A percentile compares a stretch with the other conserved stretches of the same genome.
phyloP scores from a whole-genome alignment of 2,888 invertebrate genomes.

The Pheosia tremula region DNA sequence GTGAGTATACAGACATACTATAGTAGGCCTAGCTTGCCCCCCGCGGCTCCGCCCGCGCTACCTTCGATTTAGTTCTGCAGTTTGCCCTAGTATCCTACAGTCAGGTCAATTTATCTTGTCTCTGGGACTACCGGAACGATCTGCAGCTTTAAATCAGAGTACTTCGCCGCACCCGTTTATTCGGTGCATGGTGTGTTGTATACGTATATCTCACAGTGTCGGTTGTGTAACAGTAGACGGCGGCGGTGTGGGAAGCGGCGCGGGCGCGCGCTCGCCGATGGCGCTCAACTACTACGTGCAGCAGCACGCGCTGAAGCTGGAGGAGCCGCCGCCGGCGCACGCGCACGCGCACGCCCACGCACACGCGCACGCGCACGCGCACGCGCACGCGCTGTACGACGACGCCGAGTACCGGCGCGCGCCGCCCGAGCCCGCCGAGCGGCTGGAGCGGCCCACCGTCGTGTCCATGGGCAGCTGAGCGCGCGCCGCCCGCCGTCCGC shows the following conservation, averaged over 20 bases:
- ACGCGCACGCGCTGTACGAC: conserved; percentile 42
- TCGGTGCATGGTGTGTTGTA: neutral
- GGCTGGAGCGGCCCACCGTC: conserved; percentile 79
- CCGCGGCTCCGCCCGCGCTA: no score
- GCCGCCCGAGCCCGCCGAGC: conserved; percentile 54
- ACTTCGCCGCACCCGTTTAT: neutral
- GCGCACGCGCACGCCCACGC: conserved; percentile 29
- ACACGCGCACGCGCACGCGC: conserved; percentile 46
- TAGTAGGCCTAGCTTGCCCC: no score
- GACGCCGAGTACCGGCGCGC: conserved; percentile 60
- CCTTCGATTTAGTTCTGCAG: no score
- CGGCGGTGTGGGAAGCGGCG: conserved; percentile 30
- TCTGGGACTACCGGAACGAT: no score
- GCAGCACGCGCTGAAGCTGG: conserved; percentile 64
- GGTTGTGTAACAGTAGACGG: conserved; percentile 33
- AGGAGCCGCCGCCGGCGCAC: conserved; percentile 64
- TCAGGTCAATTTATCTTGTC: no score
- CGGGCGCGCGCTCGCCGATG: conserved; percentile 54
- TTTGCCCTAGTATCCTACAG: no score
- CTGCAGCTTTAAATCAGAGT: no score
- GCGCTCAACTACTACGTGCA: conserved; percentile 68
- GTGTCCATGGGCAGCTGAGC: conserved; percentile 81
- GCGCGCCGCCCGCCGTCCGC: conserved; percentile 16
- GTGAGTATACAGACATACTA: conserved; percentile 46
- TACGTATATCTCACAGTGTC: neutral